These are phyloP conservation scores for Philopedon plagiatum DNA, from an alignment of 2,888 invertebrate genomes.

Conservation along the genomic window DNA sequence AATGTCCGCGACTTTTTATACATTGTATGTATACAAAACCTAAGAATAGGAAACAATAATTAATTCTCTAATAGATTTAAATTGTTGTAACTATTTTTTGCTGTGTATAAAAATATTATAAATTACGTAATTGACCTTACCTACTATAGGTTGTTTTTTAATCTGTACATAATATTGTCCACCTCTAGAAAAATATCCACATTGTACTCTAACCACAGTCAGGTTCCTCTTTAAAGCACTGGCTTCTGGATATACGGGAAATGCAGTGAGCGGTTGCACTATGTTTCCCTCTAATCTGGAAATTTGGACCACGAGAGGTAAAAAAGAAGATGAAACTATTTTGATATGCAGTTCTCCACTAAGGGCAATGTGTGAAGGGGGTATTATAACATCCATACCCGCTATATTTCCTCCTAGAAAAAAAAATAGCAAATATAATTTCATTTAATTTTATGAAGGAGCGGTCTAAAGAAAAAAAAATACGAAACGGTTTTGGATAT, in stretches of 20 bases:
- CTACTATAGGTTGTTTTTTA: constrained; percentile 61
- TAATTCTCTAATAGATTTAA: too few species aligned
- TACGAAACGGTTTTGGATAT: too few species aligned
- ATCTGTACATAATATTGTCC: constrained; percentile 76
- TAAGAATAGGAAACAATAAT: too few species aligned
- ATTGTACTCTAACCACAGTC: constrained; percentile 71
- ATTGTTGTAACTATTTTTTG: too few species aligned
- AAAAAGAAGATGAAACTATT: constrained; percentile 70
- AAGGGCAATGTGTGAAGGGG: constrained; percentile 82
- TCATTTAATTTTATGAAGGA: too few species aligned
- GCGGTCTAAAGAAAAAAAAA: too few species aligned
- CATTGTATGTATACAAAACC: too few species aligned
- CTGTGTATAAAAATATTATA: too few species aligned
- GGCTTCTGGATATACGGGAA: constrained; percentile 66
- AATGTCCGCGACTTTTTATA: too few species aligned
- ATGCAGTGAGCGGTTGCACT: constrained; percentile 63
- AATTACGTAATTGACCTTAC: constrained; percentile 49
- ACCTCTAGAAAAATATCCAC: constrained; percentile 82
- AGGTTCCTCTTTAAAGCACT: constrained; percentile 63
- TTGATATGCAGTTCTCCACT: constrained; percentile 85
- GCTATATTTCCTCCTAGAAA: constrained; percentile 57
- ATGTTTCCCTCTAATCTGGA: constrained; percentile 69
- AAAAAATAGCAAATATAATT: too few species aligned
- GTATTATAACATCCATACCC: constrained; percentile 69
- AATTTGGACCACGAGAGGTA: constrained; percentile 66